phyloP scores from a whole-genome alignment of 2,888 invertebrate species.

The Agelastica alni region DNA sequence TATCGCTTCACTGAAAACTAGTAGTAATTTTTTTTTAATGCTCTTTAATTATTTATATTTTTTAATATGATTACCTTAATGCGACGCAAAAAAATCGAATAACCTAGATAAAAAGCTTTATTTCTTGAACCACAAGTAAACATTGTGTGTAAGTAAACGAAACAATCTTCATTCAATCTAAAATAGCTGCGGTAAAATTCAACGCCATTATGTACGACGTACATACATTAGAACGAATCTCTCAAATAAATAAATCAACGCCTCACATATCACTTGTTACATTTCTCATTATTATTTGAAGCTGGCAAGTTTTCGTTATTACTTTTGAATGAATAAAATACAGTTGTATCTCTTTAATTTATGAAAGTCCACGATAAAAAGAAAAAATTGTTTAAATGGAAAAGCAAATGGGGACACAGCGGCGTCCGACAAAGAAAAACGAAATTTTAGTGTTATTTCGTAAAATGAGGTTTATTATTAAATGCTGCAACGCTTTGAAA shows the following conservation, averaged over 20 bases:
- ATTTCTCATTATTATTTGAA: slow-evolving; percentile 19
- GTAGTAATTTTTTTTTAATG: too few relatives aligned
- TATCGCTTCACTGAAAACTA: too few relatives aligned
- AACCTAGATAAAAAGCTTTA: too few relatives aligned
- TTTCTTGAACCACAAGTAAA: too few relatives aligned
- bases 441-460: too few relatives aligned
- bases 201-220: slow-evolving; percentile 26
- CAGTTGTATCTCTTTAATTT: not conserved
- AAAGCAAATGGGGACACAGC: not conserved
- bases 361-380: not conserved
- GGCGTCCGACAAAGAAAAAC: too few relatives aligned
- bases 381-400: not conserved
- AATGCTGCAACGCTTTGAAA: too few relatives aligned
- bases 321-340: slow-evolving; percentile 5
- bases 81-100: too few relatives aligned
- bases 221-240: slow-evolving; percentile 43
- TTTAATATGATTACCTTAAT: too few relatives aligned
- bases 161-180: not conserved
- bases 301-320: not conserved
- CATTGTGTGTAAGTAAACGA: too few relatives aligned
- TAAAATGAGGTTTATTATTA: too few relatives aligned
- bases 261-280: slow-evolving; percentile 40
- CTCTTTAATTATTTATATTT: too few relatives aligned
- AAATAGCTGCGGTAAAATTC: not conserved
- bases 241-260: slow-evolving; percentile 42